Evolutionary conservation across 2,888 invertebrate species (phyloP).

Genomic region (Panzeria rudis): DNA sequence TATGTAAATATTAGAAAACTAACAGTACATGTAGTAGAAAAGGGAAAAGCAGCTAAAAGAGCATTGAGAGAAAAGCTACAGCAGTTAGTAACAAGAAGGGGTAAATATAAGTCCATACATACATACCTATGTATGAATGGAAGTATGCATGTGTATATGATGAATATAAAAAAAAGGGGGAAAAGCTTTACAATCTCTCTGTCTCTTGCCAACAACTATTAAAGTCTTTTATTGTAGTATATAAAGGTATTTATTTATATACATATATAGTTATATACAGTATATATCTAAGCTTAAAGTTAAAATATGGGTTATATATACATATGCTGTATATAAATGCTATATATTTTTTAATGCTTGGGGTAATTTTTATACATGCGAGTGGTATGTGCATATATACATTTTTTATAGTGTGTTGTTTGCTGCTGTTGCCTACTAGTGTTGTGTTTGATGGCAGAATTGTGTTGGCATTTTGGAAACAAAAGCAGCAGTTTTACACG

Average conservation of each 20-base stretch:
- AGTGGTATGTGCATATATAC: constrained; percentile 65
- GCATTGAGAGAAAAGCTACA: constrained; percentile 25
- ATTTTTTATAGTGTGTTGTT: constrained; percentile 71
- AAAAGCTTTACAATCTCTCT: constrained; percentile 31
- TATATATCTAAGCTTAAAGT: constrained; percentile 65
- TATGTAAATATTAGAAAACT: background rate
- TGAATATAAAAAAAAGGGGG: constrained; percentile 6
- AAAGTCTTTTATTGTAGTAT: constrained; percentile 4
- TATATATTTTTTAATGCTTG: constrained; percentile 53
- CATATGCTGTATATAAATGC: constrained; percentile 41
- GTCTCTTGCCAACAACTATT: background rate
- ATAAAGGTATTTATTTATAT: background rate
- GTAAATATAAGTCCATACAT: background rate
- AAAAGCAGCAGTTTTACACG: constrained; percentile 77
- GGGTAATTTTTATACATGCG: constrained; percentile 64
- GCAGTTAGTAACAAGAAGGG: constrained; percentile 23
- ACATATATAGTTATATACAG: background rate
- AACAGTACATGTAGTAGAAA: constrained; percentile 44
- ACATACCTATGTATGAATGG: background rate
- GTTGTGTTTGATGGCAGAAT: constrained; percentile 41
- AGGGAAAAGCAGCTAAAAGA: constrained; percentile 1
- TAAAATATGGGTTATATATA: constrained; percentile 69
- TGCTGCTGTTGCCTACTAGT: constrained; percentile 51
- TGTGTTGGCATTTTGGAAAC: constrained; percentile 71
- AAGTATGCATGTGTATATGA: background rate